These are phyloP conservation scores for Lycophotia porphyrea DNA, from an alignment of 2,888 invertebrate species.

Conservation along the genomic window DNA sequence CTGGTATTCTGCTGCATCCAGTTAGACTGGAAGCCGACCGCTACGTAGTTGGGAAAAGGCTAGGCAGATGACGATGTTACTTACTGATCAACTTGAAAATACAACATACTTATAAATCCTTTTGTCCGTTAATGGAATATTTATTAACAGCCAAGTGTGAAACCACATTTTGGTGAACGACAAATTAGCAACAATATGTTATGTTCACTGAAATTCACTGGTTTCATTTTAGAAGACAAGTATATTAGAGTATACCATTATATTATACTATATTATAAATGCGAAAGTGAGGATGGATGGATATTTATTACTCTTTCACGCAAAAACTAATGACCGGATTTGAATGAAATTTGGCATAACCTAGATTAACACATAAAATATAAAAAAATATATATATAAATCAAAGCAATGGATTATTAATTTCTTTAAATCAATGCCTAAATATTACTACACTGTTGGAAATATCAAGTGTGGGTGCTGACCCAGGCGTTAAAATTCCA, in stretches of 20 bases:
- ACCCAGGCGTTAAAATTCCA: too few relatives aligned
- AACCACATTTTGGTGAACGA: neutral
- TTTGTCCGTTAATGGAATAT: neutral
- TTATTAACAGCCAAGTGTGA: slow-evolving; percentile 20
- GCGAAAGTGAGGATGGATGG: too few relatives aligned
- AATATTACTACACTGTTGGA: too few relatives aligned
- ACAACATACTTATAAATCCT: neutral
- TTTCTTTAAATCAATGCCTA: too few relatives aligned
- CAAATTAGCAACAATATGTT: slow-evolving; percentile 15
- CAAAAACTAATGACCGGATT: too few relatives aligned
- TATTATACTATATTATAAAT: too few relatives aligned
- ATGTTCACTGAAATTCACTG: neutral
- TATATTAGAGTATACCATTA: neutral
- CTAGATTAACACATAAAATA: too few relatives aligned
- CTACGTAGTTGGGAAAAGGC: neutral
- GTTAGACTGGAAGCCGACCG: neutral
- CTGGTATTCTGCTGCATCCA: neutral
- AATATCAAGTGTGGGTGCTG: too few relatives aligned
- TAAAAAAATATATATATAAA: too few relatives aligned
- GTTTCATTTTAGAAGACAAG: neutral
- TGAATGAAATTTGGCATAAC: too few relatives aligned
- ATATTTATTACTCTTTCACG: too few relatives aligned
- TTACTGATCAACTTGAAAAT: neutral
- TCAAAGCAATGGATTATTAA: too few relatives aligned
- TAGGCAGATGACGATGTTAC: neutral